Conservation (phyloP, 2,888 invertebrate genomes). For the Ernsta delagoae region DNA sequence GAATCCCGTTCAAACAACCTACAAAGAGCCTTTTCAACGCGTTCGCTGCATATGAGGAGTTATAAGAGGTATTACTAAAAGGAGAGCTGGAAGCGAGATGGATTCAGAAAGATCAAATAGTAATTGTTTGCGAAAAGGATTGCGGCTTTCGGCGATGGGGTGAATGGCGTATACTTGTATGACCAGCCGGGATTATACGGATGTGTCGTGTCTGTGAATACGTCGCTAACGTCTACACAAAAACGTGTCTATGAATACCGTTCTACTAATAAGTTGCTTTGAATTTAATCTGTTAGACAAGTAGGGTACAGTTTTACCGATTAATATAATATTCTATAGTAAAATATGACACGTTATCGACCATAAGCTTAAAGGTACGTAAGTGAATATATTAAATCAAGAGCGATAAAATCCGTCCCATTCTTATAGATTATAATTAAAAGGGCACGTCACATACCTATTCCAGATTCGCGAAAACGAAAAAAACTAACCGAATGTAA, state of each 20-base stretch:
- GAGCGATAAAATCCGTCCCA: no score
- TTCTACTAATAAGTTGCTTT: neutral
- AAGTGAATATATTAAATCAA: no score
- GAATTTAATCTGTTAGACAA: neutral
- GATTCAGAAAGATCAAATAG: conserved; percentile 28
- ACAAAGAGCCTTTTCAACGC: neutral
- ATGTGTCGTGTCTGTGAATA: neutral
- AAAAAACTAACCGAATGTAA: no score
- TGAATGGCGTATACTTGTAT: neutral
- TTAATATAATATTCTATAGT: no score
- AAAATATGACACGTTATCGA: no score
- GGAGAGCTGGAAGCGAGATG: conserved; percentile 2
- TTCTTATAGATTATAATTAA: no score
- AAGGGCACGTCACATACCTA: no score
- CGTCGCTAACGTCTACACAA: neutral
- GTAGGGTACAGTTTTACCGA: no score
- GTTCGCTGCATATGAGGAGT: neutral
- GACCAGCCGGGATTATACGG: neutral
- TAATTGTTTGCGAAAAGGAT: conserved; percentile 27
- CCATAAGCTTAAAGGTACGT: no score
- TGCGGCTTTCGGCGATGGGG: conserved; percentile 6
- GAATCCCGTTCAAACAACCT: neutral
- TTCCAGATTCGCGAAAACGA: no score
- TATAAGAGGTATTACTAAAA: neutral
- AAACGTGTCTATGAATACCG: conserved; percentile 2